Conservation (phyloP, 2,888 invertebrate genomes). For the Clepsis dumicolana region DNA sequence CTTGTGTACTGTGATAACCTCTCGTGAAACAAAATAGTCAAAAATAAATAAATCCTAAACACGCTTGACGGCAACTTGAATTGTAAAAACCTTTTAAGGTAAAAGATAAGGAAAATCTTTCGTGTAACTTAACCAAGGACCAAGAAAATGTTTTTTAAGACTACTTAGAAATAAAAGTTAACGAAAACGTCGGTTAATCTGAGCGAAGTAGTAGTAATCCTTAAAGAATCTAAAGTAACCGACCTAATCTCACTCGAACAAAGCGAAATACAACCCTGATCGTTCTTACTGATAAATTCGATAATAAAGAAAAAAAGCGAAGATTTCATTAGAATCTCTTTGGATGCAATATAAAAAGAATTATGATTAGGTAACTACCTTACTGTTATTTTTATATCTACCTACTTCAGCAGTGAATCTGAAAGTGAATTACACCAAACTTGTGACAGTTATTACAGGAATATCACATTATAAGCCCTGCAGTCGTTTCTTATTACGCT, state of each 20-base stretch:
- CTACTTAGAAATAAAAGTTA: slow-evolving; percentile 42
- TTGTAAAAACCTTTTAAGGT: neutral
- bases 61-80: neutral
- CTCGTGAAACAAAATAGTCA: slow-evolving; percentile 47
- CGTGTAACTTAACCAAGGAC: slow-evolving; percentile 8
- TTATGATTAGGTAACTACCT: neutral
- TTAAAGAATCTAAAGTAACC: slow-evolving; percentile 22
- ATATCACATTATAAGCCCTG: slow-evolving; percentile 46
- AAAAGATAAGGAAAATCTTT: slow-evolving; percentile 6
- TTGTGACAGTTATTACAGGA: slow-evolving; percentile 35
- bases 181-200: slow-evolving; percentile 34
- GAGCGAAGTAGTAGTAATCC: slow-evolving; percentile 30
- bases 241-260: slow-evolving; percentile 14
- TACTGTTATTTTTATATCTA: neutral
- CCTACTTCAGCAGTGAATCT: neutral
- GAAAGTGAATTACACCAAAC: slow-evolving; percentile 9
- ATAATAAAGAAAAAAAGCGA: neutral
- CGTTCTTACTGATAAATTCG: neutral
- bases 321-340: slow-evolving; percentile 16
- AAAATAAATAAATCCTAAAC: neutral
- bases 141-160: slow-evolving; percentile 34
- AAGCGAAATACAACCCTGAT: slow-evolving; percentile 14
- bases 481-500: slow-evolving; percentile 26
- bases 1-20: slow-evolving; percentile 42
- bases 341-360: slow-evolving; percentile 13